Evolutionary conservation across 2,797 vertebrate species (phyloP).

Genomic region (Scolopax bukidnonensis): DNA sequence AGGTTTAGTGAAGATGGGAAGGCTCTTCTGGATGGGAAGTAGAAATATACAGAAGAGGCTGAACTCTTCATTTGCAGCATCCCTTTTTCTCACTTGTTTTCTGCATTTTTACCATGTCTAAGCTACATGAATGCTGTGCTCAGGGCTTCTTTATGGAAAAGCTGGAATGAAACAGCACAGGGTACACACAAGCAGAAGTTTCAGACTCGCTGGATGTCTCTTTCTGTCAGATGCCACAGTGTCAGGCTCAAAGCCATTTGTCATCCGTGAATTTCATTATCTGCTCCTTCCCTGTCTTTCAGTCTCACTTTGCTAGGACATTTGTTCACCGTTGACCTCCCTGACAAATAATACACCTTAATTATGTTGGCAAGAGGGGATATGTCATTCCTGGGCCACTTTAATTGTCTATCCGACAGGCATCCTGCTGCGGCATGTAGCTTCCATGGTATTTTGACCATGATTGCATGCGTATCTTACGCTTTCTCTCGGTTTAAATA

Average conservation of each 20-base stretch:
- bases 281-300: constrained; percentile 89
- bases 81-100: neutral
- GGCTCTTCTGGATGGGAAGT: neutral
- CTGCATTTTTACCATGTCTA: constrained; percentile 13
- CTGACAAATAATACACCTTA: constrained; percentile 98
- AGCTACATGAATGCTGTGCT: constrained; percentile 6
- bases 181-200: constrained; percentile 77
- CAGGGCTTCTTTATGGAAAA: constrained; percentile 50
- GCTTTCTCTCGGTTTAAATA: constrained; percentile 49
- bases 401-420: constrained; percentile 96
- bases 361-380: constrained; percentile 97
- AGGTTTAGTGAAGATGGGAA: neutral
- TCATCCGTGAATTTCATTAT: constrained; percentile 99
- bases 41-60: neutral
- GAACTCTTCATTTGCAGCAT: neutral
- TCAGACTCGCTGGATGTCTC: constrained; percentile 84
- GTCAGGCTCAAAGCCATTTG: constrained; percentile 94
- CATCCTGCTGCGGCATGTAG: constrained; percentile 83
- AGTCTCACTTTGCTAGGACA: constrained; percentile 89
- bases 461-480: constrained; percentile 17
- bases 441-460: constrained; percentile 77
- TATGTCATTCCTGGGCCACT: constrained; percentile 94
- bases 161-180: constrained; percentile 49
- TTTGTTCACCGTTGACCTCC: constrained; percentile 97
- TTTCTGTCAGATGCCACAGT: constrained; percentile 97